These are phyloP conservation scores for Amphiprion ocellaris DNA, from an alignment of 2,113 vertebrate species.

Conservation along the genomic window DNA sequence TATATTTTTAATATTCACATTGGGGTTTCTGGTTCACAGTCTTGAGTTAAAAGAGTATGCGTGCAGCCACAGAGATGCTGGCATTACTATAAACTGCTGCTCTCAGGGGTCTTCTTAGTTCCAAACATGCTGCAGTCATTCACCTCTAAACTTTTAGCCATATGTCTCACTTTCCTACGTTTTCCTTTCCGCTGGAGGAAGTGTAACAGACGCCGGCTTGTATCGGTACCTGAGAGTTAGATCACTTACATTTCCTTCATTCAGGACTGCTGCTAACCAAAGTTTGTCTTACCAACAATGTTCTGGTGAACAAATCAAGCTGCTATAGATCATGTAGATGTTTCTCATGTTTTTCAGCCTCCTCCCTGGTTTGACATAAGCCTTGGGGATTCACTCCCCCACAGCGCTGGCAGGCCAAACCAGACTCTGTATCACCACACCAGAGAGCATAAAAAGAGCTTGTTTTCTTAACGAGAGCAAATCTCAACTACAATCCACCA, in stretches of 20 bases:
- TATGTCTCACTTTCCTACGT: slow-evolving; percentile 44
- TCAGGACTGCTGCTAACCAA: slow-evolving; percentile 12
- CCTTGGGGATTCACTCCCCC: slow-evolving; percentile 56
- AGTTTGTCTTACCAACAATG: slow-evolving; percentile 27
- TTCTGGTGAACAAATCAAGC: slow-evolving; percentile 51
- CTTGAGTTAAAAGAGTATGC: slow-evolving; percentile 20
- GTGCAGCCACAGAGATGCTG: slow-evolving; percentile 39
- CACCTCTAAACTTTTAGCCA: slow-evolving; percentile 54
- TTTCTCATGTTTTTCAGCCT: slow-evolving; percentile 49
- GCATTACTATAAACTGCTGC: slow-evolving; percentile 32
- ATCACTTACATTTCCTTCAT: slow-evolving; percentile 5
- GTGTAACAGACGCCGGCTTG: slow-evolving; percentile 14
- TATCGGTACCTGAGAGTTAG: slow-evolving; percentile 6
- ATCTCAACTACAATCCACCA: slow-evolving; percentile 53
- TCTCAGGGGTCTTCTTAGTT: slow-evolving; percentile 43
- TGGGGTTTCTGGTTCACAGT: slow-evolving; percentile 20
- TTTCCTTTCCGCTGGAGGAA: slow-evolving; percentile 28
- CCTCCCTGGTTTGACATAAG: slow-evolving; percentile 70
- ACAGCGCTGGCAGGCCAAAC: slow-evolving; percentile 46
- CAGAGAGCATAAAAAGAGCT: slow-evolving; percentile 53
- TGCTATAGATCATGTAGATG: slow-evolving; percentile 40
- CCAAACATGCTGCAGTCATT: slow-evolving; percentile 49
- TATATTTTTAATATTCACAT: slow-evolving; percentile 11
- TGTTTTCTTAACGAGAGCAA: slow-evolving; percentile 61
- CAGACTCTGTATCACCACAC: slow-evolving; percentile 40